Base-by-base conservation (phyloP, 2,113 vertebrate genomes). In the Zeus faber region DNA sequence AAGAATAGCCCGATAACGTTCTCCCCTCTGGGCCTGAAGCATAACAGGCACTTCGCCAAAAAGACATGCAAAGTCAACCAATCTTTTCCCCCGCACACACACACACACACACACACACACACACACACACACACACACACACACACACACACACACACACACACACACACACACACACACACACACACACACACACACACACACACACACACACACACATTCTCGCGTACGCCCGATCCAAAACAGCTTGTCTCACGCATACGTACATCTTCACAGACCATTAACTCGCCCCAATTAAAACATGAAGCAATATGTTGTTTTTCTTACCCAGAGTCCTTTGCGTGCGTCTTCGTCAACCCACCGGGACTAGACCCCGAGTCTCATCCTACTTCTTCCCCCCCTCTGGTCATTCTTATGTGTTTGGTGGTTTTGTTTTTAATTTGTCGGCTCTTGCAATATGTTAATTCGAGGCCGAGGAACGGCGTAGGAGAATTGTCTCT, bases 291-390 rank as follows among this genome's bases (percentile, higher is more conserved):
- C 82, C 76, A 87, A 89, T 87, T 88, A 88, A 87, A 87, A 83
- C 77, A 84, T 82, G 77, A 77, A 79, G 74, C 88, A 89, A 86
- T 87, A 88, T 87, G 85, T 85, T 86, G 85, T 88, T 88, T 88
- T 87, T 58, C 76, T 61, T 49, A 70, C 41, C 26, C n/a, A 46
- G 64, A 73, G 63, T 65, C 33, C 73, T 74, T 55, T 37, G 49
- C 49, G 58, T 52, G 41, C 56, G 70, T 75, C 74, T 72, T 61
- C 71, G 66, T 66, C 67, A 68, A 69, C 76, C 82, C 73, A 66
- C 46, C 3, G 82, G 79, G 83, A 84, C 17, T 60, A 76, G 78
- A 83, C 82, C 82, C 85, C 72, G 73, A 77, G 70, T 81, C 69
- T 65, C 54, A 49, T 79, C 62, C 71, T 47, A 60, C 24, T 1